These are phyloP conservation scores for Hylaeus volcanicus DNA, from an alignment of 1,140 invertebrate genomes.

Conservation along the genomic window DNA sequence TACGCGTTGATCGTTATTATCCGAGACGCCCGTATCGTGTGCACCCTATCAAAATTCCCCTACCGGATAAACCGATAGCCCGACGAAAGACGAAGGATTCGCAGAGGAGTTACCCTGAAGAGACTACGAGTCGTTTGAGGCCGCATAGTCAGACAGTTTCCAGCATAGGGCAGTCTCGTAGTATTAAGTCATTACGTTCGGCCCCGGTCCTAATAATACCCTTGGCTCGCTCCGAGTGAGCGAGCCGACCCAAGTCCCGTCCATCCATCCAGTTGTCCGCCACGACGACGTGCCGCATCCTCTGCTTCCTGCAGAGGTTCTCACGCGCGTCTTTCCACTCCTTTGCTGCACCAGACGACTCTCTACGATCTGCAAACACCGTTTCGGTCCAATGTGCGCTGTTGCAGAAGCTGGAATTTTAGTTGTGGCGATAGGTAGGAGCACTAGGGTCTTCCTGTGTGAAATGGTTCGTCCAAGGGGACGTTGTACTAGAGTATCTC, in stretches of 20 bases:
- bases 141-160: constrained; percentile 59
- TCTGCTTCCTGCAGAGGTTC: constrained; percentile 61
- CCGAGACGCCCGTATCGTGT: too few relatives aligned
- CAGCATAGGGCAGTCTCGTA: constrained; percentile 67
- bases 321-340: constrained; percentile 36
- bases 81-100: neutral
- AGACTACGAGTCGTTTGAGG: constrained; percentile 31
- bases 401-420: neutral
- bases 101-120: constrained; percentile 54
- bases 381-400: too few relatives aligned
- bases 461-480: too few relatives aligned
- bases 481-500: too few relatives aligned
- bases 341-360: neutral
- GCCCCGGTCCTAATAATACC: constrained; percentile 72
- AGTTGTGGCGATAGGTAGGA: too few relatives aligned
- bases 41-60: too few relatives aligned
- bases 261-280: constrained; percentile 64
- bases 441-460: too few relatives aligned
- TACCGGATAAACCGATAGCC: constrained; percentile 25
- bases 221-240: constrained; percentile 61
- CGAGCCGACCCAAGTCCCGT: constrained; percentile 58
- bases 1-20: neutral
- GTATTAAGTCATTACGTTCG: constrained; percentile 74
- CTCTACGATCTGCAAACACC: too few relatives aligned
- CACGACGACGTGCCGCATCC: constrained; percentile 61